Base-by-base conservation (phyloP, 1,140 invertebrate species). In the Lasioglossum albipes region DNA sequence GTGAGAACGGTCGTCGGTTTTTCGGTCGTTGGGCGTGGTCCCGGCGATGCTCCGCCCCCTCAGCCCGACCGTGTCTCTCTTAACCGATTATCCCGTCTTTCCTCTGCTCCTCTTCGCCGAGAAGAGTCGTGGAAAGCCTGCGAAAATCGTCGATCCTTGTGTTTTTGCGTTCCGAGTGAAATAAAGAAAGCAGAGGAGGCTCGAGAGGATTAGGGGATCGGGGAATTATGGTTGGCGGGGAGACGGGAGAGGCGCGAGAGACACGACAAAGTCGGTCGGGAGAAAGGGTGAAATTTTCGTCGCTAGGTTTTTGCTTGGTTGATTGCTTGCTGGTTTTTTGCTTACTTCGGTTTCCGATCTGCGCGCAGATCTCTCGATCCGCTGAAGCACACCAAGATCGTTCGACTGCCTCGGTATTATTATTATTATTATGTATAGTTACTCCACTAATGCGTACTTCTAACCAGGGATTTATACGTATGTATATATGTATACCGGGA, bases 111-210 rank as follows among this genome's bases (percentile, higher is more conserved):
- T 85, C 81, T 75, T 85, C 75, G 57, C 59, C 66, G 52, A 66
- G 70, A 74, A 80, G 62, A 68, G 62, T 69, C 75, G 68, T 83
- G 71, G 69, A 74, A 65, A 77, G 69, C 74, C 68, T 75, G 75
- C 41, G 77, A 79, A 79, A 79, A 79, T 75, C 75, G 80, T 77
- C 80, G 74, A 75, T 78, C 27, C 77, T 69, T 76, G 54, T 70
- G 65, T 68, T 65, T 81, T 71, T 82, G 52, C 75, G 36, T 66
- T 79, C 41, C 77, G 62, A 59, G 22, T 57, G 45, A 66, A 7
- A 18, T 0, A 20, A n/a, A n/a, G n/a, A 59, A 59, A 22, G 36
- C 10, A 16, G 13, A 54, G 73, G 12, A 13, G 22, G 27, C 67
- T 5, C 27, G 41, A 7, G 13, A 2, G 13, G 67, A 36, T 36